Evolutionary conservation across 1,140 invertebrate species (phyloP), one percentile per base, ranked within the genome.

Genomic region (Drosophila biarmipes): DNA sequence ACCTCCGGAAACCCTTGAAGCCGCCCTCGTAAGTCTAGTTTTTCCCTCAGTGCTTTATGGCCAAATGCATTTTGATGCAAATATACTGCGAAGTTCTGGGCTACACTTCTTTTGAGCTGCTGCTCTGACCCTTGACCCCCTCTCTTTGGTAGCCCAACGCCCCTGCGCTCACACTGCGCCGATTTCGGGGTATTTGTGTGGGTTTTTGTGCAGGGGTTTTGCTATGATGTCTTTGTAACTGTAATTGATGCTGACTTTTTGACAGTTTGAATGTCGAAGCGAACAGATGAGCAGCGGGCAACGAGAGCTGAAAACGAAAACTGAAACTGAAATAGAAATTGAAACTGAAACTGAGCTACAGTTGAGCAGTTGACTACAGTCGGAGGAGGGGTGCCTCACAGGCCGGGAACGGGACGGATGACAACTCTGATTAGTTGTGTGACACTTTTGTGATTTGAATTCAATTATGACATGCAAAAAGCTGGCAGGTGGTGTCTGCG

Each of bases 241-340:
- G 84, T 89, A 89, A 89, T 89, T 89, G 84, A 89, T 84, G 85
- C 80, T 89, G 84, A 89, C 84, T 89, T 89, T 89, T 84, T 89
- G 84, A 89, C 84, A 89, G 84, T 89, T 89, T 89, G 84, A 89
- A 89, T 89, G 84, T 78, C 84, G 84, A 69, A 89, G 52, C 63
- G 79, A 82, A 72, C 75, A 81, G 81, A 81, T 81, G 81, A 86
- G 62, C 71, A 76, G 51, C 63, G 81, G 80, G 62, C 71, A 76
- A 55, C 63, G 63, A 55, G 68, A 69, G 34, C 66, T 46, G 63
- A 69, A 63, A 66, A 73, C 66, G 34, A 45, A 69, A 72, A 69
- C 68, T 56, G 48, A 54, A 53, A 43, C 55, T 35, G 29, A 42
- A 52, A 46, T 45, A 46, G 49, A 68, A 53, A 67, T 71, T 49